phyloP scores from a whole-genome alignment of 2,113 vertebrate genomes.

The Origma solitaria region DNA sequence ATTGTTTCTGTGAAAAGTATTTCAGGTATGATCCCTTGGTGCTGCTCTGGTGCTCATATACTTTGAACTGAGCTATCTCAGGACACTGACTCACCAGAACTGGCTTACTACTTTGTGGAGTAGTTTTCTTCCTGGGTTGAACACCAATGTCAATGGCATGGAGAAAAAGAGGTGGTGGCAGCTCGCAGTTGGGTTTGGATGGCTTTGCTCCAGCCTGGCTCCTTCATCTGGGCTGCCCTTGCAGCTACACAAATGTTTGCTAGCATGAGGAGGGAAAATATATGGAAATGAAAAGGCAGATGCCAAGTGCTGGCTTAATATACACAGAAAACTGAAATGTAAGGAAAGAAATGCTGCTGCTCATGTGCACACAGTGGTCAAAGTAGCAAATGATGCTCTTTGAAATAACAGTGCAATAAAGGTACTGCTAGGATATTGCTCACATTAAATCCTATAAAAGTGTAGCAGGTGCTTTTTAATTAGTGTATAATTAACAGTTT shows the following conservation, averaged over 20 bases:
- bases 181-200: not conserved
- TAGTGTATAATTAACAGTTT: not conserved
- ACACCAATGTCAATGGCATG: accelerated
- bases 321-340: accelerated
- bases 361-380: not conserved
- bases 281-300: not conserved
- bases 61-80: not conserved
- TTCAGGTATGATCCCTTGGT: not conserved
- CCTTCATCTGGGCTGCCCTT: not conserved
- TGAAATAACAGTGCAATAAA: not conserved
- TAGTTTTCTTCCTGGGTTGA: not conserved
- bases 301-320: not conserved
- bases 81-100: not conserved
- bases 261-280: not conserved
- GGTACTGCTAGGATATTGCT: not conserved
- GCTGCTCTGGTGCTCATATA: not conserved
- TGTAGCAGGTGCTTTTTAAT: not conserved
- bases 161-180: not conserved
- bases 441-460: not conserved
- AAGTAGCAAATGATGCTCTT: not conserved
- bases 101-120: not conserved
- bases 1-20: not conserved
- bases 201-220: not conserved
- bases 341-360: not conserved
- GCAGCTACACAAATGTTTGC: not conserved